Base-by-base conservation (phyloP, 2,113 vertebrate genomes). In the Tragelaphus scriptus region DNA sequence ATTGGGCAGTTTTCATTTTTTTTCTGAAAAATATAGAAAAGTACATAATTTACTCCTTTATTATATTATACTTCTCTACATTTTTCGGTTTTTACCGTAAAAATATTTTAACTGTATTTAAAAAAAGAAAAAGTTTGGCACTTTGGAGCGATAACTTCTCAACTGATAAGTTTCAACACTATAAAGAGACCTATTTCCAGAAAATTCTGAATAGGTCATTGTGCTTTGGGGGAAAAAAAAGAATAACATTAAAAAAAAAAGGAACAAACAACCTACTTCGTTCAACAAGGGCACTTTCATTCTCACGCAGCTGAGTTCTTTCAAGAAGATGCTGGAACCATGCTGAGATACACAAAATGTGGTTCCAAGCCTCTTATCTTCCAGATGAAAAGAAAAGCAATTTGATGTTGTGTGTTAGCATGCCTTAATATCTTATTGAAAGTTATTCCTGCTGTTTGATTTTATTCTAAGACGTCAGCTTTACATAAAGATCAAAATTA, bases 61-160 rank as follows among this genome's bases (percentile, higher is more conserved):
- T 93, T 55, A 49, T 92, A 59, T 91, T 55, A 44, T 63, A 53
- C 5, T 80, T 86, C 58, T 81, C 56, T 85, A 2, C 49, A 63
- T 84, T 56, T 92, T 95, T 95, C 21, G 14, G 21, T 47, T 89
- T 59, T 93, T 77, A 88, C 2, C 4, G 0, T 85, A 79, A 95
- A 95, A 55, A 88, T 90, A 94, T 65, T 95, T 79, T 71, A 86
- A 92, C n/a, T 92, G 86, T 51, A 86, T 90, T 87, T 97, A 87
- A 85, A 53, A 44, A 91, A 80, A 81, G 49, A 79, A 85, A 94
- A 92, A 17, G 6, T 25, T 95, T 75, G 32, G 4, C 93, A n/a
- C 40, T 88, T 97, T 94, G 65, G 96, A 85, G 58, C 55, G 36
- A 58, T 32, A 85, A 89, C 23, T 91, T 91, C 58, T 56, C 65